Conservation (phyloP, 1,140 invertebrate genomes). For the Metopolophium dirhodum region DNA sequence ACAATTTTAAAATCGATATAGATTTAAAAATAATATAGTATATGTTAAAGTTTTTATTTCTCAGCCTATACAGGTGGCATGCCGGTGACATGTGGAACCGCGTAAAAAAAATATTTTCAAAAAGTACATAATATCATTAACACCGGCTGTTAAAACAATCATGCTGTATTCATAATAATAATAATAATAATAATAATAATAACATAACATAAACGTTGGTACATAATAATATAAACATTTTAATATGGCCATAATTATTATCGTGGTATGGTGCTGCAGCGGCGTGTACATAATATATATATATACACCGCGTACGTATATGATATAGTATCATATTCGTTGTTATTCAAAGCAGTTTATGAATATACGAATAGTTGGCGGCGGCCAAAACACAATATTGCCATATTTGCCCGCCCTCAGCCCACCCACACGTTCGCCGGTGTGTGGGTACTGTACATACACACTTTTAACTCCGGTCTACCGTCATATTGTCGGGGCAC, state of each 20-base stretch:
- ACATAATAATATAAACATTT: neutral
- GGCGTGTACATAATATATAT: neutral
- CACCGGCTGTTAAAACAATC: no score
- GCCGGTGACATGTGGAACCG: no score
- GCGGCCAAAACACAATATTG: neutral
- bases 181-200: no score
- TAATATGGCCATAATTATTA: neutral
- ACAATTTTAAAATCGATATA: no score
- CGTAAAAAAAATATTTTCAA: no score
- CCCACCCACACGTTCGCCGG: neutral
- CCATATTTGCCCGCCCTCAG: neutral
- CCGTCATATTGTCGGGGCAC: neutral
- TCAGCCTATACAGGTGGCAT: no score
- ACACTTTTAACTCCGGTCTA: neutral
- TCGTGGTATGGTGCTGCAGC: neutral
- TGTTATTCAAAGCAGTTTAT: slow-evolving; percentile 5
- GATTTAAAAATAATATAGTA: no score
- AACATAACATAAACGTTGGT: no score
- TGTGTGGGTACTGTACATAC: neutral
- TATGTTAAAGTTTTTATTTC: no score
- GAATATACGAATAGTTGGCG: neutral
- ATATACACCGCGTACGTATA: neutral
- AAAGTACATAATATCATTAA: no score
- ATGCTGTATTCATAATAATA: no score
- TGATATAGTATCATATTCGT: neutral